A percentile compares a stretch with the other conserved stretches of the same genome.
Conservation (phyloP, 2,888 invertebrate genomes). For the Microctonus brassicae region DNA sequence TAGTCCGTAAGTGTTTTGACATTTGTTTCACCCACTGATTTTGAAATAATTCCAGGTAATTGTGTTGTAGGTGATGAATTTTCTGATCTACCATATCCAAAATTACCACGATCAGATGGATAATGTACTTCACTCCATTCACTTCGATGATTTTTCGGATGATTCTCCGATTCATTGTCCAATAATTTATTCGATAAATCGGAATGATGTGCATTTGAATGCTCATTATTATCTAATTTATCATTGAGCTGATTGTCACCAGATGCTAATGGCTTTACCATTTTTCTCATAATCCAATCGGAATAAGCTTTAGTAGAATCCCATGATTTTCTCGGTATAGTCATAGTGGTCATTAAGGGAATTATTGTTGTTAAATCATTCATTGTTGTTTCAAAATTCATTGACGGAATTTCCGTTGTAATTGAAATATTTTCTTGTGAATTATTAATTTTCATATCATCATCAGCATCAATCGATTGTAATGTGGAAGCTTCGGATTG, state of each 20-base stretch:
- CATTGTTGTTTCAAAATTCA: slow-evolving; percentile 65
- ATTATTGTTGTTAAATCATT: slow-evolving; percentile 24
- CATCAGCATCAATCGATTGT: slow-evolving; percentile 37
- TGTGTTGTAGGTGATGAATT: slow-evolving; percentile 33
- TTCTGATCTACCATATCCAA: slow-evolving; percentile 34
- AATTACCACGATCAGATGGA: slow-evolving; percentile 45
- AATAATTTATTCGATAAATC: slow-evolving; percentile 44
- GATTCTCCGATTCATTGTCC: slow-evolving; percentile 54
- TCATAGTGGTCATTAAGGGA: slow-evolving; percentile 42
- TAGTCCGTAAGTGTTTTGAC: slow-evolving; percentile 59
- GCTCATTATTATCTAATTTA: slow-evolving; percentile 35
- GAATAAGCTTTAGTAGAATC: slow-evolving; percentile 65
- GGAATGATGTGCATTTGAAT: slow-evolving; percentile 58
- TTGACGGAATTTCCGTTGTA: slow-evolving; percentile 51
- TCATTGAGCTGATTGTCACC: slow-evolving; percentile 6
- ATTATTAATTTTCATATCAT: slow-evolving; percentile 38
- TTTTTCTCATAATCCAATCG: slow-evolving; percentile 59
- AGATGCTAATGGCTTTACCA: slow-evolving; percentile 10
- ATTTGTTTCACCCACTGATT: slow-evolving; percentile 41
- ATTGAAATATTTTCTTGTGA: slow-evolving; percentile 52
- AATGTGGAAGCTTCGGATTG: slow-evolving; percentile 2
- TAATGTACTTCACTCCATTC: slow-evolving; percentile 65
- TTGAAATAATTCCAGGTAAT: slow-evolving; percentile 42
- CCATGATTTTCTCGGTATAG: slow-evolving; percentile 57
- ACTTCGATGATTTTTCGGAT: slow-evolving; percentile 63